These are phyloP conservation scores for Lophotis ruficrista DNA, from an alignment of 2,113 vertebrate genomes.

Conservation along the genomic window DNA sequence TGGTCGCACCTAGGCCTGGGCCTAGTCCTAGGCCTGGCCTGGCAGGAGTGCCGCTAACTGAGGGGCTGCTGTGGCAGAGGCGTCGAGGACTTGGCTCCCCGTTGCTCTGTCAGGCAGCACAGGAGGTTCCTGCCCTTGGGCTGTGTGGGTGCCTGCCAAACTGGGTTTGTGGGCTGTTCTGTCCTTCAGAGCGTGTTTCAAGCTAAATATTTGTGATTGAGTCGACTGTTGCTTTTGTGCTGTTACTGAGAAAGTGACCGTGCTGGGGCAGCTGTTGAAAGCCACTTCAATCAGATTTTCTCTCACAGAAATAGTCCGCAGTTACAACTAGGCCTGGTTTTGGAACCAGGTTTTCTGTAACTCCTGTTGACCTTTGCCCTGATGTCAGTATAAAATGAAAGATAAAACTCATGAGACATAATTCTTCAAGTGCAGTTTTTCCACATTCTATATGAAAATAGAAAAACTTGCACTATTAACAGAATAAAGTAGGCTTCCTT, in stretches of 20 bases:
- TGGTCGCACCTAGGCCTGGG: background rate
- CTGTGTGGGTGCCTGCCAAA: accelerated
- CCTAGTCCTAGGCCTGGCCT: no score
- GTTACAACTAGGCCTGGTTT: background rate
- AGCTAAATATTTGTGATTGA: background rate
- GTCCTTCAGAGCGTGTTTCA: accelerated
- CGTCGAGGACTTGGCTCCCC: accelerated
- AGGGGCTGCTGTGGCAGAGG: background rate
- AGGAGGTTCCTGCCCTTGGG: accelerated
- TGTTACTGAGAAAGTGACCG: accelerated
- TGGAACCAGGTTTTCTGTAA: background rate
- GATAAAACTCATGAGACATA: accelerated
- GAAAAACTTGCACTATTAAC: background rate
- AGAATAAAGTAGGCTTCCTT: background rate
- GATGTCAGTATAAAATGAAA: background rate
- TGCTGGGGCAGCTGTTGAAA: background rate
- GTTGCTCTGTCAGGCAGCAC: accelerated
- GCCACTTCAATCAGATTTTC: accelerated
- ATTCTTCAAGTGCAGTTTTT: accelerated
- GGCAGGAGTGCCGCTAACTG: accelerated
- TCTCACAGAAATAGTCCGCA: accelerated
- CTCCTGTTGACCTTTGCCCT: accelerated
- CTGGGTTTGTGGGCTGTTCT: accelerated
- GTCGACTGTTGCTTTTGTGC: accelerated
- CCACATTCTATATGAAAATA: accelerated